phyloP scores from a whole-genome alignment of 2,888 invertebrate genomes.

The Lasioglossum figueresi region DNA sequence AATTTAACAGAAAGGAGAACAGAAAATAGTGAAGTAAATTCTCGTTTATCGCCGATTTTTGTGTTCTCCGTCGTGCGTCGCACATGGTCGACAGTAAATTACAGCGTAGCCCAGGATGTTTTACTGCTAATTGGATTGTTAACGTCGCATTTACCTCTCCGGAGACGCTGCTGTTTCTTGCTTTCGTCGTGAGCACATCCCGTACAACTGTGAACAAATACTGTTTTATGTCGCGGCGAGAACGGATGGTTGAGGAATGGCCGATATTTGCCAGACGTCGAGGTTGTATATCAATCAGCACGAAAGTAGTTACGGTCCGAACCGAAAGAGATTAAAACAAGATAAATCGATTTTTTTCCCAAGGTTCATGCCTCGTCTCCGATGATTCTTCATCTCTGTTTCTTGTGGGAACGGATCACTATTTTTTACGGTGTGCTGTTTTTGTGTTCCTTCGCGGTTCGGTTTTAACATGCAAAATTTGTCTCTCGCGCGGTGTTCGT shows the following conservation, averaged over 20 bases:
- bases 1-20: background rate
- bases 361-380: background rate
- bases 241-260: background rate
- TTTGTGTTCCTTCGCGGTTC: background rate
- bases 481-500: conserved; percentile 4
- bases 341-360: background rate
- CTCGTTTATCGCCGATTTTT: background rate
- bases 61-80: conserved; percentile 27
- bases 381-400: background rate
- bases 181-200: conserved; percentile 23
- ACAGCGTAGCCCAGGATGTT: conserved; percentile 72
- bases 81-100: conserved; percentile 72
- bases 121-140: conserved; percentile 82
- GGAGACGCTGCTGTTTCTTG: conserved; percentile 42
- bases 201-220: background rate
- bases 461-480: conserved; percentile 43
- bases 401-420: conserved; percentile 7
- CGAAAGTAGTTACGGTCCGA: background rate
- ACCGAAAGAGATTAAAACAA: background rate
- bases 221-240: background rate
- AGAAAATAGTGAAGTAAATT: background rate
- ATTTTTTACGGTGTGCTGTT: background rate
- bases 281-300: background rate
- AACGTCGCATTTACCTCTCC: conserved; percentile 76
- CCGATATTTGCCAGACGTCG: background rate